These are phyloP conservation scores for Trilocha varians DNA, from an alignment of 2,888 invertebrate species.

Conservation along the genomic window DNA sequence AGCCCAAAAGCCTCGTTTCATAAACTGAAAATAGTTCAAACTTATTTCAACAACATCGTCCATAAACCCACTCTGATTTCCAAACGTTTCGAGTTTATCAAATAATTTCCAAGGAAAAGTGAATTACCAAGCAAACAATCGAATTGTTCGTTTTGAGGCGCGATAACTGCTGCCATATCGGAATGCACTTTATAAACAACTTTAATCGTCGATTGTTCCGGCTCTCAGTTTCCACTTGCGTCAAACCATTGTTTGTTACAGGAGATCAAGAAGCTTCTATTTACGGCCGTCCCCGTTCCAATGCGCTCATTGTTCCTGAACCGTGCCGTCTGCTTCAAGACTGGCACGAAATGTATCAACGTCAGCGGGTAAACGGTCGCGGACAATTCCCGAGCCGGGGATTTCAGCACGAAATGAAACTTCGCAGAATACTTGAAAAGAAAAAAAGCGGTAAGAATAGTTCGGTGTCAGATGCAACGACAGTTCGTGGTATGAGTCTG, in stretches of 20 bases:
- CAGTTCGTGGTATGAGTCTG: slow-evolving; percentile 45
- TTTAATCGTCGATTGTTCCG: slow-evolving; percentile 64
- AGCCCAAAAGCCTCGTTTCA: too few species aligned
- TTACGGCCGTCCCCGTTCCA: slow-evolving; percentile 29
- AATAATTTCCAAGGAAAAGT: neutral
- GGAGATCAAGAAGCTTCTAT: slow-evolving; percentile 29
- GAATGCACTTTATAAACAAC: slow-evolving; percentile 57
- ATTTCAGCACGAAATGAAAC: slow-evolving; percentile 49
- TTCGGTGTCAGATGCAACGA: slow-evolving; percentile 64
- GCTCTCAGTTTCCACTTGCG: slow-evolving; percentile 43
- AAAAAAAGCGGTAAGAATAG: slow-evolving; percentile 45
- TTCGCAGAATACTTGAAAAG: slow-evolving; percentile 51
- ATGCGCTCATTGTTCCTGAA: slow-evolving; percentile 38
- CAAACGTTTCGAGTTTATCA: neutral
- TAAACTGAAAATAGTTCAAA: slow-evolving; percentile 7
- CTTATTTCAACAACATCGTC: slow-evolving; percentile 20
- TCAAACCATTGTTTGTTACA: slow-evolving; percentile 47
- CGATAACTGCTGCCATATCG: slow-evolving; percentile 47
- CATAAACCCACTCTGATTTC: neutral
- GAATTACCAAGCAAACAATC: slow-evolving; percentile 2
- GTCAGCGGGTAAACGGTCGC: slow-evolving; percentile 36
- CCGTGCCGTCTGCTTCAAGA: slow-evolving; percentile 28
- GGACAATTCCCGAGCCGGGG: slow-evolving; percentile 29
- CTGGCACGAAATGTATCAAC: slow-evolving; percentile 43
- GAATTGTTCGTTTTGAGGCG: slow-evolving; percentile 4